A percentile compares a stretch with the other conserved stretches of the same genome.
Evolutionary conservation across 2,797 vertebrate genomes (phyloP).

Genomic region (Carcharodon carcharias): DNA sequence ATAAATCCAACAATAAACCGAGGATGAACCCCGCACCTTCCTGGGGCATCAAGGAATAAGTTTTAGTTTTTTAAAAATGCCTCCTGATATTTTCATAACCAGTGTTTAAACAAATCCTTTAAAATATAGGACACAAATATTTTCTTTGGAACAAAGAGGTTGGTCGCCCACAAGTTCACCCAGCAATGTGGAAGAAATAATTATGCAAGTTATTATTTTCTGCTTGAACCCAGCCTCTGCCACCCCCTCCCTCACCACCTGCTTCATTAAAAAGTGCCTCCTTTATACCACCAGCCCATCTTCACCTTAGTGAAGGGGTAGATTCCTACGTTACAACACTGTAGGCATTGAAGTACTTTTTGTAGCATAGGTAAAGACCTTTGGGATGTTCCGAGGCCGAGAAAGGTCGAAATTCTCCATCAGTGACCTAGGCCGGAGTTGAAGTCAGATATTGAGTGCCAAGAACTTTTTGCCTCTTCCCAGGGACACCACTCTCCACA

Average conservation of each 20-base stretch:
- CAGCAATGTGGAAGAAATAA: not conserved
- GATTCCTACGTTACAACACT: not conserved
- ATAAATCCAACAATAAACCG: not conserved
- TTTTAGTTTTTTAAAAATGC: not conserved
- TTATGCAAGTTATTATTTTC: not conserved
- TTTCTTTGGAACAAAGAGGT: not conserved
- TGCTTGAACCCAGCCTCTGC: not conserved
- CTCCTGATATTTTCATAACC: not conserved
- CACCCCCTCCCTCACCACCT: not conserved
- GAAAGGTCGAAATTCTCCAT: not conserved
- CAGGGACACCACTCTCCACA: not conserved
- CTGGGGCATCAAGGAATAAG: not conserved
- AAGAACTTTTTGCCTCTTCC: not conserved
- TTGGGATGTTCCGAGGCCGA: not conserved
- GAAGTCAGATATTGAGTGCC: not conserved
- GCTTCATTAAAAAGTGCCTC: not conserved
- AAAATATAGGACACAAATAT: not conserved
- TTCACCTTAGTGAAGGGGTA: not conserved
- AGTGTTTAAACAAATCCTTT: not conserved
- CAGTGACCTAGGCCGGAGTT: not conserved
- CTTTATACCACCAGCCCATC: not conserved
- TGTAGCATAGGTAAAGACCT: not conserved
- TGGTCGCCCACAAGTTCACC: not conserved
- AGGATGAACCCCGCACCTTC: not conserved
- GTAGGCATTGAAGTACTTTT: not conserved